These are phyloP conservation scores for Acropora yongei DNA, from an alignment of 64 coral and sea anemone species.

Conservation along the genomic window DNA sequence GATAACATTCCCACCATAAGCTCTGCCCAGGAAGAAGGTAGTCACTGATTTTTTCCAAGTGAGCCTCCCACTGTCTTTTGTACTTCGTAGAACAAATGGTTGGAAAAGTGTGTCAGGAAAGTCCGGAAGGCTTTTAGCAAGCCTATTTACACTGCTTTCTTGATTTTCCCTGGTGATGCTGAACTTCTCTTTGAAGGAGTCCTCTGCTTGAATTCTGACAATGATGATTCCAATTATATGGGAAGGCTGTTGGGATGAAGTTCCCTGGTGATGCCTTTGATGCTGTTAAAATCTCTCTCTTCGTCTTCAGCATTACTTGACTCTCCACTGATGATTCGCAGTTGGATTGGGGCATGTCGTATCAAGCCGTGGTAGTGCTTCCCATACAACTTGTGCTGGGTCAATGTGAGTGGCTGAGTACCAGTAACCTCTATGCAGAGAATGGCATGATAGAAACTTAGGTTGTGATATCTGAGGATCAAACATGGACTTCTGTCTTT, in stretches of 20 bases:
- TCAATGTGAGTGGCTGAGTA: slow-evolving; percentile 26
- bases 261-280: slow-evolving; percentile 37
- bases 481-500: slow-evolving; percentile 14
- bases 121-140: slow-evolving; percentile 15
- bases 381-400: slow-evolving; percentile 37
- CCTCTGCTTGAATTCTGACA: slow-evolving; percentile 41
- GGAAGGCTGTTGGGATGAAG: slow-evolving; percentile 6
- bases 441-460: slow-evolving; percentile 33
- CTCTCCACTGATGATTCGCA: slow-evolving; percentile 41
- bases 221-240: slow-evolving; percentile 13
- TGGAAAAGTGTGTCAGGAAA: too few species aligned
- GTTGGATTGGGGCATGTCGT: not conserved
- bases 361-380: slow-evolving; percentile 31
- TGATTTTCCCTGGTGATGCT: too few species aligned
- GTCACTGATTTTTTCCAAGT: slow-evolving; percentile 45
- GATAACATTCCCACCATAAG: slow-evolving; percentile 32
- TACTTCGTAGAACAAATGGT: not conserved
- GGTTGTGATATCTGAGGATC: slow-evolving; percentile 26
- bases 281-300: slow-evolving; percentile 54
- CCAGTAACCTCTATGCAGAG: slow-evolving; percentile 56
- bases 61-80: slow-evolving; percentile 34
- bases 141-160: not conserved
- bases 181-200: too few species aligned
- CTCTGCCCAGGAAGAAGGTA: slow-evolving; percentile 29
- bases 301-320: slow-evolving; percentile 55